Evolutionary conservation across 2,888 invertebrate genomes (phyloP).

Genomic region (Epistrophella euchroma): DNA sequence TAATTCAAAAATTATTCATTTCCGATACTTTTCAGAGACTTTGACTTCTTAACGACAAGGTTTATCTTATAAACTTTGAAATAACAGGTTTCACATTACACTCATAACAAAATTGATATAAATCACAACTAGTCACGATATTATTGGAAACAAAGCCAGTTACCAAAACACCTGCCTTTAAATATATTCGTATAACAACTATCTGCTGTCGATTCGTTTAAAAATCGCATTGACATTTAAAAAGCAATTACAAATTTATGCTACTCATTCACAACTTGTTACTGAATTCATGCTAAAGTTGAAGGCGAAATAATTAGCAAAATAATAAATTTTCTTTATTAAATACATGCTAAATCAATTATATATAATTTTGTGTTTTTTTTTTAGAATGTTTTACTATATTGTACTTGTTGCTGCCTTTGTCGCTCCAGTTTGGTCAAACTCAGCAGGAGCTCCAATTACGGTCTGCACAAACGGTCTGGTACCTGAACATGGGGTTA

Average conservation of each 20-base stretch:
- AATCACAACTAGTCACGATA: conserved; percentile 39
- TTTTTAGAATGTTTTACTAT: conserved; percentile 79
- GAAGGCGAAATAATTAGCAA: neutral
- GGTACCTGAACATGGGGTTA: conserved; percentile 85
- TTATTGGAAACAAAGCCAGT: conserved; percentile 30
- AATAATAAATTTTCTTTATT: neutral
- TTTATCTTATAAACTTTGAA: neutral
- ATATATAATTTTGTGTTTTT: neutral
- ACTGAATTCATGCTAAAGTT: neutral
- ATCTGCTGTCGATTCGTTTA: neutral
- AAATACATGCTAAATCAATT: neutral
- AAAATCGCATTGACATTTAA: conserved; percentile 17
- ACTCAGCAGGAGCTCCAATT: conserved; percentile 88
- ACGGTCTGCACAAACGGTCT: conserved; percentile 87
- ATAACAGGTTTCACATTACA: conserved; percentile 20
- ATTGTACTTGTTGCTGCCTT: conserved; percentile 78
- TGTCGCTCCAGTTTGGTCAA: conserved; percentile 81
- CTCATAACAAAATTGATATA: conserved; percentile 13
- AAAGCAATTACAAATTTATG: conserved; percentile 5
- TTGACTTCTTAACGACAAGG: conserved; percentile 12
- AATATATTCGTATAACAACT: conserved; percentile 11
- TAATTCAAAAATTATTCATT: conserved; percentile 1
- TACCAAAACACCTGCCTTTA: conserved; percentile 1
- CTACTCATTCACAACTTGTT: neutral
- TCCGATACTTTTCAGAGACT: neutral